Conservation (phyloP, 2,888 invertebrate genomes). For the Endomychus coccineus region DNA sequence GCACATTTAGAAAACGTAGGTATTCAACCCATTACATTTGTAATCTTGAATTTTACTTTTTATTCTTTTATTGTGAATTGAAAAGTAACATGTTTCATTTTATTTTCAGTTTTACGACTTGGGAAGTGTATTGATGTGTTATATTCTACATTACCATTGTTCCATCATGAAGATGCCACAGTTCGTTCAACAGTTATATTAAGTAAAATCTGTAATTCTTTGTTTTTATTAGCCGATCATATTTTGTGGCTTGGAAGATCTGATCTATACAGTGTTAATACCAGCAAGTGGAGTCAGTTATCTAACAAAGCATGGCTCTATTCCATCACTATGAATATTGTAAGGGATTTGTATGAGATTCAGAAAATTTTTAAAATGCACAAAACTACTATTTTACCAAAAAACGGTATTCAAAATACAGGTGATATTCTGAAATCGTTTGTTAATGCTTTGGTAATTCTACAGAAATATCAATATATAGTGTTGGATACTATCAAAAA, state of each 20-base stretch:
- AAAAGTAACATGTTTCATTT: slow-evolving; percentile 11
- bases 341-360: slow-evolving; percentile 81
- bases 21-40: slow-evolving; percentile 50
- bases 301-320: slow-evolving; percentile 81
- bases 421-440: slow-evolving; percentile 25
- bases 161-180: slow-evolving; percentile 64
- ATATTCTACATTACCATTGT: slow-evolving; percentile 63
- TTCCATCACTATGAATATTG: slow-evolving; percentile 70
- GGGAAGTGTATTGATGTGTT: slow-evolving; percentile 79
- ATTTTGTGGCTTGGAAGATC: slow-evolving; percentile 76
- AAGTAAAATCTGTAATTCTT: slow-evolving; percentile 69
- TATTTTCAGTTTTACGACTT: slow-evolving; percentile 69
- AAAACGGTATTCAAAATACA: slow-evolving; percentile 23
- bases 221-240: slow-evolving; percentile 80
- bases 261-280: slow-evolving; percentile 59
- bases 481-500: slow-evolving; percentile 80
- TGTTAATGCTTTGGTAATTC: slow-evolving; percentile 26
- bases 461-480: slow-evolving; percentile 54
- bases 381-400: slow-evolving; percentile 30
- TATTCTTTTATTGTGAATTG: slow-evolving; percentile 5
- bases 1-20: slow-evolving; percentile 81
- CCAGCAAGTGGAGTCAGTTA: slow-evolving; percentile 65
- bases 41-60: not conserved
- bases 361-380: slow-evolving; percentile 52
- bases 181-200: slow-evolving; percentile 66